Percentiles rank a stretch among this genome's conserved stretches.
phyloP scores from a whole-genome alignment of 2,797 vertebrate genomes.

The Semotilus atromaculatus region DNA sequence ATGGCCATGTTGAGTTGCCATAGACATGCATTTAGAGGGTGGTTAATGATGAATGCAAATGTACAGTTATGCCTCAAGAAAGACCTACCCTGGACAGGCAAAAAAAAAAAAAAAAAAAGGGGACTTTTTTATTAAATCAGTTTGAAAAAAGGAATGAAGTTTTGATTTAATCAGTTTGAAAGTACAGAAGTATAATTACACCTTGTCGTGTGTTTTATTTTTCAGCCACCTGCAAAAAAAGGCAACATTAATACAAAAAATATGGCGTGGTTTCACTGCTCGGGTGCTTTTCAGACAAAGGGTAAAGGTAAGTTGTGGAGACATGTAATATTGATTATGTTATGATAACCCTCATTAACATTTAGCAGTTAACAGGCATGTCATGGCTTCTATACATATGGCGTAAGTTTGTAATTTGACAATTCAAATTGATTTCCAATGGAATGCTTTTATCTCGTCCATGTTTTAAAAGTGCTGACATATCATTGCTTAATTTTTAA shows the following conservation, averaged over 20 bases:
- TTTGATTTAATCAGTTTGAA: background rate
- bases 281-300: constrained; percentile 82
- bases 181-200: constrained; percentile 3
- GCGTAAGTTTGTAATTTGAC: constrained; percentile 27
- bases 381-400: constrained; percentile 56
- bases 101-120: no score
- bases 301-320: constrained; percentile 85
- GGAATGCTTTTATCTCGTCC: constrained; percentile 17
- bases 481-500: no score
- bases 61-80: constrained; percentile 57
- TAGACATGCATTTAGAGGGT: constrained; percentile 81
- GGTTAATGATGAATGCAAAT: constrained; percentile 82
- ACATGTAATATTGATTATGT: constrained; percentile 76
- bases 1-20: constrained; percentile 76
- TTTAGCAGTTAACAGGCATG: constrained; percentile 79
- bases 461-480: background rate
- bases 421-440: constrained; percentile 22
- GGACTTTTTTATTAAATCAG: no score
- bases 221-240: constrained; percentile 84
- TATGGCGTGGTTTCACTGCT: constrained; percentile 88
- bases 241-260: constrained; percentile 86
- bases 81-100: constrained; percentile 1
- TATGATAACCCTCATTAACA: constrained; percentile 81
- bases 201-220: constrained; percentile 45
- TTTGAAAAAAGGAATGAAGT: background rate